These are phyloP conservation scores for Phalacrocorax carbo DNA, from an alignment of 2,113 vertebrate species.

Conservation along the genomic window DNA sequence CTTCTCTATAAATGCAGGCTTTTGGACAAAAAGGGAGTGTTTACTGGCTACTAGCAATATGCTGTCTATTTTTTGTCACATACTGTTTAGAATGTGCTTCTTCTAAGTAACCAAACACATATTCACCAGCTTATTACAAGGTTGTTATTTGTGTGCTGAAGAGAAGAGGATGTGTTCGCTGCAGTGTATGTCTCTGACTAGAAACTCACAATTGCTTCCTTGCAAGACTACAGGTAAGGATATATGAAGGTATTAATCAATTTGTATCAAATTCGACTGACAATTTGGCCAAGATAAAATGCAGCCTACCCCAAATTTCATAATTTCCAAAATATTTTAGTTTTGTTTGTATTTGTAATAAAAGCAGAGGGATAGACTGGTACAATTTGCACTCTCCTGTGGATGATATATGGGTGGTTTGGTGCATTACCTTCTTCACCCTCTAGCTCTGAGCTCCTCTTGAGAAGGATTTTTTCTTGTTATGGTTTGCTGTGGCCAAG, in stretches of 20 bases:
- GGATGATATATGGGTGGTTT: neutral
- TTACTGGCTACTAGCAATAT: neutral
- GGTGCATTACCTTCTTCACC: neutral
- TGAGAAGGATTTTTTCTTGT: neutral
- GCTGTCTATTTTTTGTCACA: neutral
- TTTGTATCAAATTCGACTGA: neutral
- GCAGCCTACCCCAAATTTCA: neutral
- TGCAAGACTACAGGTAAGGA: neutral
- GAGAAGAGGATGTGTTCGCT: neutral
- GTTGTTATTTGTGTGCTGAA: neutral
- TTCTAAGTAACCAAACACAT: neutral
- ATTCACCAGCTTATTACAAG: neutral
- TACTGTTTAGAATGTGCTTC: neutral
- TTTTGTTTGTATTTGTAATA: neutral
- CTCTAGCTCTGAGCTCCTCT: neutral
- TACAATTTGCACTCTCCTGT: accelerated
- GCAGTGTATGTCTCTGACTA: accelerated
- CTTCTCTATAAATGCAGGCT: neutral
- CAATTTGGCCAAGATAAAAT: neutral
- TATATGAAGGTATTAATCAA: neutral
- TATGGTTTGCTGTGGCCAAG: neutral
- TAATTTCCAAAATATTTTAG: neutral
- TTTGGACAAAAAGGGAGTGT: neutral
- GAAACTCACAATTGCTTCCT: neutral
- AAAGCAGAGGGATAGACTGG: neutral